These are phyloP conservation scores for Trematocara unimaculatum DNA, from an alignment of 2,113 vertebrate genomes.

Conservation along the genomic window DNA sequence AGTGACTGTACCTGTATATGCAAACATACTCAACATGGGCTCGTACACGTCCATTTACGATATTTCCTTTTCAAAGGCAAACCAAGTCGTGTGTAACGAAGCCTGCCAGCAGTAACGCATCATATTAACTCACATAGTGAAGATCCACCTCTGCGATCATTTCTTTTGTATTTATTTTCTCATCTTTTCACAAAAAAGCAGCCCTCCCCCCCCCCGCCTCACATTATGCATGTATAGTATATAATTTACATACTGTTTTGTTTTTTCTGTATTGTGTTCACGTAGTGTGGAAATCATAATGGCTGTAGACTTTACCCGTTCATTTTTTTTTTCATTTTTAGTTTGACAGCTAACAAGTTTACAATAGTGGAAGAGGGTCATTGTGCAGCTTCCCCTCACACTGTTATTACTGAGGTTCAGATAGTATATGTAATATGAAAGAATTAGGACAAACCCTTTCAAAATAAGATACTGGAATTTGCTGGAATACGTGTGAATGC, in stretches of 20 bases:
- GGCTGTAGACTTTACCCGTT: constrained; percentile 48
- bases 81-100: neutral
- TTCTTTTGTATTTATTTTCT: constrained; percentile 67
- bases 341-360: constrained; percentile 16
- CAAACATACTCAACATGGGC: neutral
- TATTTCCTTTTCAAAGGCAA: neutral
- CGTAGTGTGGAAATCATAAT: constrained; percentile 53
- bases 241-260: constrained; percentile 61
- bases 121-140: constrained; percentile 5
- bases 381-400: neutral
- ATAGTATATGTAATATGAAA: neutral
- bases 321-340: neutral
- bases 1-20: constrained; percentile 34
- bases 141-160: constrained; percentile 28
- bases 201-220: neutral
- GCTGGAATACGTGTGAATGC: neutral
- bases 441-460: neutral
- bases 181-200: constrained; percentile 42
- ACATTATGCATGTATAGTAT: constrained; percentile 69
- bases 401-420: neutral
- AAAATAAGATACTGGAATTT: neutral
- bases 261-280: constrained; percentile 31
- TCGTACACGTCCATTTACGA: neutral
- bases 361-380: neutral
- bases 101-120: neutral